Evolutionary conservation across 2,888 invertebrate genomes (phyloP).

Genomic region (Ecdyonurus torrentis): DNA sequence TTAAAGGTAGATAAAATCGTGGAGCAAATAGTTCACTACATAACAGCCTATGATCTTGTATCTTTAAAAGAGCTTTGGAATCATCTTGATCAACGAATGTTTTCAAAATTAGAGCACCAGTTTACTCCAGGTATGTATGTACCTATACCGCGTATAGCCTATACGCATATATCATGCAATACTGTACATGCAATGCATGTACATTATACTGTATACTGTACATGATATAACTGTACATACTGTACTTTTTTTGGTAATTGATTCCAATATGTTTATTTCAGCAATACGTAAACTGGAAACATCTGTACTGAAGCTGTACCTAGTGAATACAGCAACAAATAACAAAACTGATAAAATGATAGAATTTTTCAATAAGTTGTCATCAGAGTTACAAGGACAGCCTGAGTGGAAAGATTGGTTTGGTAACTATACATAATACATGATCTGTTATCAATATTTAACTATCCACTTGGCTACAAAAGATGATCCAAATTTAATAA

Average conservation of each 20-base stretch:
- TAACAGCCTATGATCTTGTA: slow-evolving; percentile 59
- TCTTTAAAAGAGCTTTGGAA: slow-evolving; percentile 75
- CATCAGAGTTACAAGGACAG: slow-evolving; percentile 72
- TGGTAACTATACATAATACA: slow-evolving; percentile 41
- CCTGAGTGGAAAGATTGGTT: slow-evolving; percentile 97
- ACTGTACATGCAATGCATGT: neutral
- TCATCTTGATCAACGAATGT: slow-evolving; percentile 74
- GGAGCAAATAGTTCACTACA: slow-evolving; percentile 62
- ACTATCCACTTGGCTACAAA: too few species aligned
- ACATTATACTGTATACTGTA: slow-evolving; percentile 3
- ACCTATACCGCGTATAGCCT: neutral
- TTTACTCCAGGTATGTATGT: slow-evolving; percentile 46
- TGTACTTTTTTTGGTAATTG: slow-evolving; percentile 9
- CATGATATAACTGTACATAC: slow-evolving; percentile 2
- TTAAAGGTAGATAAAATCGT: slow-evolving; percentile 57
- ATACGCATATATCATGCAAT: neutral
- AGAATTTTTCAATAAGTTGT: slow-evolving; percentile 79
- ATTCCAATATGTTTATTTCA: slow-evolving; percentile 20
- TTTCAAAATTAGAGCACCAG: slow-evolving; percentile 72
- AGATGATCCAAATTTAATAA: too few species aligned
- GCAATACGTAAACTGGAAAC: slow-evolving; percentile 71
- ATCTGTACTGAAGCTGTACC: slow-evolving; percentile 71
- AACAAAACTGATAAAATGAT: slow-evolving; percentile 69
- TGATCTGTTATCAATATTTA: slow-evolving; percentile 2
- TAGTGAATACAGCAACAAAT: slow-evolving; percentile 70